Evolutionary conservation across 2,113 vertebrate genomes (phyloP).

Genomic region (Steatornis caripensis): DNA sequence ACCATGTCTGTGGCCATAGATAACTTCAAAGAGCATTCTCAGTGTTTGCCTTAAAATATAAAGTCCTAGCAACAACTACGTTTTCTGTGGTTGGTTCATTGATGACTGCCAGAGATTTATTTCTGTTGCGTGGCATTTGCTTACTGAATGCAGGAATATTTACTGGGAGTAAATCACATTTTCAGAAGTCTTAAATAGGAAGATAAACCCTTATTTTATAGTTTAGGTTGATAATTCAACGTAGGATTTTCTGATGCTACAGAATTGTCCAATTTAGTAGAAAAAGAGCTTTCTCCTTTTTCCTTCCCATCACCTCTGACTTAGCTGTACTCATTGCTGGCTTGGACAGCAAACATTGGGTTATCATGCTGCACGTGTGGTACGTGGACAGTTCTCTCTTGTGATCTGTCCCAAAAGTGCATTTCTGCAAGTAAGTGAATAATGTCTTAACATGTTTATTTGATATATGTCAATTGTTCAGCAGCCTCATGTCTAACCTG

Average conservation of each 20-base stretch:
- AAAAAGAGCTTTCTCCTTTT: not conserved
- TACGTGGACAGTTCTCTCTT: not conserved
- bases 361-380: accelerated
- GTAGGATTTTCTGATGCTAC: not conserved
- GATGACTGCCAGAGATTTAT: not conserved
- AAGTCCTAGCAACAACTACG: not conserved
- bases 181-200: not conserved
- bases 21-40: not conserved
- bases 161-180: not conserved
- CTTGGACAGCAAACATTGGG: not conserved
- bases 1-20: not conserved
- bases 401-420: not conserved
- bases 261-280: not conserved
- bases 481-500: not conserved
- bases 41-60: accelerated
- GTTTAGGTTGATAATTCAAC: not conserved
- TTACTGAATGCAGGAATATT: not conserved
- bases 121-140: not conserved
- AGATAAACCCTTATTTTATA: not conserved
- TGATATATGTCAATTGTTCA: not conserved
- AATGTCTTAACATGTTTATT: not conserved
- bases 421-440: not conserved
- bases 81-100: not conserved
- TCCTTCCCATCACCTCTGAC: not conserved
- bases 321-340: not conserved